Evolutionary conservation across 2,888 invertebrate species (phyloP), one percentile per base, ranked within the genome.

Genomic region (Diarsia rubi): DNA sequence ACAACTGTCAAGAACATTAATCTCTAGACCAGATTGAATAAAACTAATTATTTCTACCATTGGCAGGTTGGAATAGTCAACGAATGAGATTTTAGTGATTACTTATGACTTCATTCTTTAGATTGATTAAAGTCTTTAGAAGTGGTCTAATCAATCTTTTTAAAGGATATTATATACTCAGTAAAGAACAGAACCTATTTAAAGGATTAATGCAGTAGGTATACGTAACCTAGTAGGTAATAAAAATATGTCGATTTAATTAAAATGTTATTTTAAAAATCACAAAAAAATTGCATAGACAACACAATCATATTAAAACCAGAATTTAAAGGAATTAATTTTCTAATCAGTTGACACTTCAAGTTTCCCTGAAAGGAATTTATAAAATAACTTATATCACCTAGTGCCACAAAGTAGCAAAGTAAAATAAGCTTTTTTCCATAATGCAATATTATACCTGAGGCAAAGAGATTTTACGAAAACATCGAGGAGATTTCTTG

Each of bases 1-100:
- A 67, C 37, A 52, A 24, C 68, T 77, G 69, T 70, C 64, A 52
- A 60, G 71, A 62, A 27, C 54, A 82, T 78, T 65, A 47, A 83
- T 73, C 47, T 78, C 60, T 14, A 45, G n/a, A 49, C 31, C 27
- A n/a, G 37, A 59, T 59, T 31, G 4, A 59, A 52, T 69, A 16
- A 60, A 59, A 54, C 24, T 27, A 59, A 67, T 66, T 59, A 45
- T 65, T 47, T 62, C 31, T 62, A 42, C 19, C 45, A 14, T 16
- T 62, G 37, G 16, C 12, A 42, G n/a, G 21, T 54, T 70, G 9
- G 1, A 66, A 59, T 21, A 24, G 54, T 42, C 24, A 80, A 64
- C 63, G 27, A 27, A 69, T 45, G 44, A 73, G 24, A 8, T 45
- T 65, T 49, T 45, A 52, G 19, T 52, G 27, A 59, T 52, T n/a